phyloP scores from a whole-genome alignment of 2,888 invertebrate species.

The Callyntrura guangdongensis region DNA sequence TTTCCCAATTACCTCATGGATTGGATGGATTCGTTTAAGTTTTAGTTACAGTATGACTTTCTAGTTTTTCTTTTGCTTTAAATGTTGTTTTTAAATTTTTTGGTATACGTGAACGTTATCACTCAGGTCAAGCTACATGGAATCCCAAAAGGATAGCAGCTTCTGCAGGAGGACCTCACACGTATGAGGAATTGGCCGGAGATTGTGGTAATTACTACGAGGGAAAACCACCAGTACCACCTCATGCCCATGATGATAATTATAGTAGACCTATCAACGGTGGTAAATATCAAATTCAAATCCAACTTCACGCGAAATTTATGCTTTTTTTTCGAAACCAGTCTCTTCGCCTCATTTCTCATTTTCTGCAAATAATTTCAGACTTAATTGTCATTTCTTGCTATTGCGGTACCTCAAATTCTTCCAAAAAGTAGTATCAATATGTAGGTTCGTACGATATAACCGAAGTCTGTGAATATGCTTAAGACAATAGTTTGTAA shows the following conservation, averaged over 20 bases:
- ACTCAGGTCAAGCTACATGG: conserved; percentile 84
- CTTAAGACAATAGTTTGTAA: too few relatives aligned
- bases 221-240: conserved; percentile 82
- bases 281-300: conserved; percentile 80
- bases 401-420: background rate
- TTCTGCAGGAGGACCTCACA: conserved; percentile 82
- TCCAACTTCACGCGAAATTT: conserved; percentile 11
- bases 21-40: background rate
- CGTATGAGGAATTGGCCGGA: conserved; percentile 83
- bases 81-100: conserved; percentile 81
- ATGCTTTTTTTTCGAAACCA: conserved; percentile 13
- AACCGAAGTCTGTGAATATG: background rate
- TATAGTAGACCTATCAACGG: conserved; percentile 84
- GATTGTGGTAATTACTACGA: conserved; percentile 83
- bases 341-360: conserved; percentile 44
- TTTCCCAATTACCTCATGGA: background rate
- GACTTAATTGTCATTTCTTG: background rate
- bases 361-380: conserved; percentile 23
- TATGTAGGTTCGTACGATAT: too few relatives aligned
- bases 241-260: conserved; percentile 84
- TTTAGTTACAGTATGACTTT: background rate
- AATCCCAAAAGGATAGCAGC: conserved; percentile 83
- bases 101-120: conserved; percentile 44
- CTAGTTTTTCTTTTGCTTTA: conserved; percentile 80
- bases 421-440: background rate